Base-by-base conservation (phyloP, 2,888 invertebrate genomes). In the Coenonympha arcania region DNA sequence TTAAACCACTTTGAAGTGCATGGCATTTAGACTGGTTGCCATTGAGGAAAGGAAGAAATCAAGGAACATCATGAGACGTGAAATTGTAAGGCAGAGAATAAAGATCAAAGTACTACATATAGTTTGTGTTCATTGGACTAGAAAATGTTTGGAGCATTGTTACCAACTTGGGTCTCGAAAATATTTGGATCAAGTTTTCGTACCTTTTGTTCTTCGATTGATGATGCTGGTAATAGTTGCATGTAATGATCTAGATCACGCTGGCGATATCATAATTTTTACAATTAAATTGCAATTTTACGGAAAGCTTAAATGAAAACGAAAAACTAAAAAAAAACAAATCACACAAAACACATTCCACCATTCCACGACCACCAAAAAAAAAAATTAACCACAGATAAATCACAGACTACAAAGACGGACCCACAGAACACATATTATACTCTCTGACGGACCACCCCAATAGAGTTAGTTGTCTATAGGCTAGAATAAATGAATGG, bases 11-110 rank as follows among this genome's bases (percentile, higher is more conserved):
- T 42, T 34, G 26, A 26, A 44, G 53, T 44, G n/a, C 30, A 44
- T 50, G 53, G 33, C 48, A 50, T 50, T 55, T 53, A 19, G 53
- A 49, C 55, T 36, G 47, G 55, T 54, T 50, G 16, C 20, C 4
- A 19, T 24, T 30, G 5, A 18, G 18, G 6, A 20, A 13, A 9
- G 22, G 13, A 13, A 9, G 22, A n/a, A 24, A 41, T 28, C 51
- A 51, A 44, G 44, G 36, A 43, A 19, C 20, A 31, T 9, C 18
- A 31, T 42, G 42, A 8, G 19, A 43, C n/a, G 33, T 41, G 46
- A n/a, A 48, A 39, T 31, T 33, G 42, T 37, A n/a, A n/a, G n/a
- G n/a, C n/a, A n/a, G n/a, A n/a, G n/a, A n/a, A n/a, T n/a, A n/a
- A n/a, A n/a, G n/a, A n/a, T n/a, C n/a, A n/a, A n/a, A n/a, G n/a